Conservation (phyloP, 2,113 vertebrate species). For the Heterotis niloticus region DNA sequence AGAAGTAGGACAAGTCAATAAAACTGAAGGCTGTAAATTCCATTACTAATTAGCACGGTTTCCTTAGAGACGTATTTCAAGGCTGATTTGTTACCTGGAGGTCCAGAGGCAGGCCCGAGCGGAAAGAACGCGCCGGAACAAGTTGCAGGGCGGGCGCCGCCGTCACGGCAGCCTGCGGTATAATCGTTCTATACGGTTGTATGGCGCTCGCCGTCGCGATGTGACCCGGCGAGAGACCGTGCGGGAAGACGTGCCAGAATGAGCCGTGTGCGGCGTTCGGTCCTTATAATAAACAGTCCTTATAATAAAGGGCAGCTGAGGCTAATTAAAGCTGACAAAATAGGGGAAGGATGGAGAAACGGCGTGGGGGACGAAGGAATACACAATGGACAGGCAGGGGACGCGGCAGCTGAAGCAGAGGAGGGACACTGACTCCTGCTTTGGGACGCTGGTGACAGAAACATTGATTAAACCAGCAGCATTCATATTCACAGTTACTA, state of each 20-base stretch:
- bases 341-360: slow-evolving; percentile 14
- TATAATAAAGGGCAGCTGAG: slow-evolving; percentile 17
- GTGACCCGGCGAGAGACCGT: slow-evolving; percentile 32
- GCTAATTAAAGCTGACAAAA: slow-evolving; percentile 26
- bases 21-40: slow-evolving; percentile 99
- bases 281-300: slow-evolving; percentile 21
- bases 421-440: slow-evolving; percentile 1
- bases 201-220: slow-evolving; percentile 42
- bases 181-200: no score
- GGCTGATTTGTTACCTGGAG: slow-evolving; percentile 97
- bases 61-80: slow-evolving; percentile 99
- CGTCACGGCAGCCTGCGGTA: no score
- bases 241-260: slow-evolving; percentile 34
- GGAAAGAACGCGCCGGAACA: slow-evolving; percentile 54
- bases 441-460: background rate
- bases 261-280: slow-evolving; percentile 23
- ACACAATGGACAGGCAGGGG: background rate
- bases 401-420: background rate
- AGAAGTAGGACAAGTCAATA: slow-evolving; percentile 99
- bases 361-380: background rate
- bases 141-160: slow-evolving; percentile 57
- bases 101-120: slow-evolving; percentile 80
- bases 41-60: slow-evolving; percentile 98
- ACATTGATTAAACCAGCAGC: background rate
- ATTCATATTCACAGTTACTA: background rate